Evolutionary conservation across 1,140 invertebrate genomes (phyloP).

Genomic region (Brachionus asplanchnoidis): DNA sequence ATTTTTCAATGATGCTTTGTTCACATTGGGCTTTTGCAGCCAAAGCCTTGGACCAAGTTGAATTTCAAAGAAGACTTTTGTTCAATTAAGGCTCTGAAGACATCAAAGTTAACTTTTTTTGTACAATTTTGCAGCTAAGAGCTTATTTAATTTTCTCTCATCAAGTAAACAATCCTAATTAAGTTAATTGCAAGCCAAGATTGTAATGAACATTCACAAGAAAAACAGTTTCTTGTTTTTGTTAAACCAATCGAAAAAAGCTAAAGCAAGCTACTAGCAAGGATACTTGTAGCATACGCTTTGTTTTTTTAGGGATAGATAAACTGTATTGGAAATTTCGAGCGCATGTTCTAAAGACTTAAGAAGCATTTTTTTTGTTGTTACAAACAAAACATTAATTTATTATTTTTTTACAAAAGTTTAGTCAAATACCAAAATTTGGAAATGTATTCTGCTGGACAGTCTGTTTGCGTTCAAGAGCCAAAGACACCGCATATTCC

Average conservation of each 20-base stretch:
- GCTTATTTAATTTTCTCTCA: neutral
- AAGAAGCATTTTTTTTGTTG: neutral
- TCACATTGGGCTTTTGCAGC: too few relatives aligned
- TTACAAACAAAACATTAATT: neutral
- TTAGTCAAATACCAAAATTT: neutral
- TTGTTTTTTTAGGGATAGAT: neutral
- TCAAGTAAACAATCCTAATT: neutral
- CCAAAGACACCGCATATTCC: neutral
- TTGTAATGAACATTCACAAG: neutral
- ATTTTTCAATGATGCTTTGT: too few relatives aligned
- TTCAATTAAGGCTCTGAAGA: too few relatives aligned
- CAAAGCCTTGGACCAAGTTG: too few relatives aligned
- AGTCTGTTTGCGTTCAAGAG: neutral
- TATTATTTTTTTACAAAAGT: neutral
- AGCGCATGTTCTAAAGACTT: neutral
- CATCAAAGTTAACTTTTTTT: neutral
- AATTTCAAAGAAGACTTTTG: too few relatives aligned
- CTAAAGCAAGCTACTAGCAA: neutral
- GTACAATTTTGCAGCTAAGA: neutral
- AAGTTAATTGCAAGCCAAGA: conserved; percentile 8
- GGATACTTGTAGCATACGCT: neutral
- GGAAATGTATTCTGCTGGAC: conserved; percentile 7
- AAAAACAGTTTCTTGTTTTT: neutral
- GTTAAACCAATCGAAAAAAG: neutral
- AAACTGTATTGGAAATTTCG: neutral